Base-by-base conservation (phyloP, 2,113 vertebrate species). In the Eidolon helvum region DNA sequence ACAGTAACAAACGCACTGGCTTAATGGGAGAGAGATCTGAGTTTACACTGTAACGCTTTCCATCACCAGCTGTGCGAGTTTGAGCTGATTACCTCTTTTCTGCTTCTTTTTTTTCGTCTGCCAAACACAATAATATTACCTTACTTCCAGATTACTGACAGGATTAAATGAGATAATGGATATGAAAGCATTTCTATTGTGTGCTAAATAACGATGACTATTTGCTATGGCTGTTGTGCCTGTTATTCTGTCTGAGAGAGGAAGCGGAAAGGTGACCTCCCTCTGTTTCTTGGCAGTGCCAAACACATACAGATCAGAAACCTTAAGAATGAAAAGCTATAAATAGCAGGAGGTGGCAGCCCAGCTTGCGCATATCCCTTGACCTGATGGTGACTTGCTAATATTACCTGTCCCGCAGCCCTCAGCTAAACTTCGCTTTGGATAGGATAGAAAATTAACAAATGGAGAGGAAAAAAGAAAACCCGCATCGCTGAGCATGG, bases 381-480 rank as follows among this genome's bases (percentile, higher is more conserved):
- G 96, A 87, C 91, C 18, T 92, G 89, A 84, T 89, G 43, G 35
- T 63, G 69, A 75, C 85, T 96, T 97, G 91, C 97, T 98, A 97
- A 97, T 90, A 95, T 97, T 97, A 87, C 48, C 96, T 78, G 48
- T 95, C 78, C 96, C 21, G 98, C 97, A 92, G 96, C 83, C 96
- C 35, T 98, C 96, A 80, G 97, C 82, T 97, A 97, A 97, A 90
- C 95, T 98, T 98, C 92, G 93, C 95, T 98, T 97, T 97, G 98
- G 94, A 94, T 90, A 94, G 97, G 97, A 94, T 87, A 97, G 98
- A 98, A 98, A 97, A 97, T 98, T 96, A 98, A 97, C 79, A 97
- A 91, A 28, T 24, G 14, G 59, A 21, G 2, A 15, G 80, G 71
- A 57, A 85, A 5, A 63, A 61, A 26, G 8, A 10, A 26, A 26